Evolutionary conservation across 64 coral and sea anemone genomes (phyloP), one percentile per base, ranked within the genome.

Genomic region (Stichodactyla mertensii): DNA sequence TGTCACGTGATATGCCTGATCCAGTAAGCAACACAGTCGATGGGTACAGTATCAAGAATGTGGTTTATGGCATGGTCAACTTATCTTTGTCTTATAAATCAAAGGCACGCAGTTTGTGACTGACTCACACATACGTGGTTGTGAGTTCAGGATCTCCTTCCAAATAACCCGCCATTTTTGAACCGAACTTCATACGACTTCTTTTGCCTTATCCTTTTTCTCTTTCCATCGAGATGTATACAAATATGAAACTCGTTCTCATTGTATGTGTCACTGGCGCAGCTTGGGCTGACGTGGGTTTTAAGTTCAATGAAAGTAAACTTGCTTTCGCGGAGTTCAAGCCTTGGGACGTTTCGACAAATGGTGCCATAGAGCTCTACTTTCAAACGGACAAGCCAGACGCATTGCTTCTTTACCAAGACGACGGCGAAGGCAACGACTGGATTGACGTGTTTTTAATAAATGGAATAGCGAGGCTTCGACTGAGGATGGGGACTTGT

Each of bases 391-490:
- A 23, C 16, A 69, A 87, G 82, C 62, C 56, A 19, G 23, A 87
- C 57, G 90, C 84, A 10, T 61, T 92, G n/a, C 56, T 91, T 10
- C 86, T 92, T 18, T 92, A 92, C 52, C 86, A 87, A 64, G 90
- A 92, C 58, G 90, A 87, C 15, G 85, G 78, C 16, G 62, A 86
- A 23, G 52, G 61, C 14, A 69, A 55, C 23, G 89, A 91, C 7
- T 92, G 61, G 27, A 92, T 92, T 19, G 90, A 92, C 18, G 85
- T 80, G 0, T 92, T 92, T n/a, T 74, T 92, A 64, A 24, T 92
- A 14, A 70, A 83, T 19, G 89, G 89, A 15, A 53, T 28, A 16
- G 71, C 79, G 28, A 77, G 89, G 79, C 15, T 92, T 92, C 54
- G 90, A 6, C 58, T 92, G 16, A 87, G 81, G 55, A 31, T 92